phyloP scores from a whole-genome alignment of 2,888 invertebrate species.

The Lycia hirtaria region DNA sequence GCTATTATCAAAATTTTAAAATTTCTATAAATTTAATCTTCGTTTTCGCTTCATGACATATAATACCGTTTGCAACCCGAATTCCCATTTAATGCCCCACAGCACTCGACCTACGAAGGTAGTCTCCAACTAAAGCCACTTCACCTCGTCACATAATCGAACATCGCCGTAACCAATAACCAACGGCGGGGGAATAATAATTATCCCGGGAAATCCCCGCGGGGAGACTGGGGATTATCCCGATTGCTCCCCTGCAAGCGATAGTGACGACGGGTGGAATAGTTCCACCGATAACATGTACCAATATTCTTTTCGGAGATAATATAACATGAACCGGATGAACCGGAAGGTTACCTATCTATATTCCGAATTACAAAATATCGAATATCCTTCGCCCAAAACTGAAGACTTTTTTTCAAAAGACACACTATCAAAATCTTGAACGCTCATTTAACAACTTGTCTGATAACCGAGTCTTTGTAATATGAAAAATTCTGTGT shows the following conservation, averaged over 20 bases:
- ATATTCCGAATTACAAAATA: too few relatives aligned
- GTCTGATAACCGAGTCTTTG: too few relatives aligned
- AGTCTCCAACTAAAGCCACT: not conserved
- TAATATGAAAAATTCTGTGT: too few relatives aligned
- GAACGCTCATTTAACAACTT: too few relatives aligned
- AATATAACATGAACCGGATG: conserved; percentile 9
- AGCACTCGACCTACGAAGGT: not conserved
- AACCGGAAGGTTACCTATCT: too few relatives aligned
- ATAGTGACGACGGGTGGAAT: conserved; percentile 38
- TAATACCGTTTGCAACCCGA: not conserved
- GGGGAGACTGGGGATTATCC: conserved; percentile 56
- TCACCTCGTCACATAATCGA: conserved; percentile 9
- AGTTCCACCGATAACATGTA: conserved; percentile 15
- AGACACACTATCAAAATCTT: too few relatives aligned
- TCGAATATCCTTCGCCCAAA: too few relatives aligned
- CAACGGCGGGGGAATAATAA: conserved; percentile 53
- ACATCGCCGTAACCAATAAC: conserved; percentile 19
- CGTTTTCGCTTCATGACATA: not conserved
- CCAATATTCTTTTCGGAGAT: conserved; percentile 31
- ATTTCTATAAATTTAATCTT: too few relatives aligned
- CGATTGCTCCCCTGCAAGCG: conserved; percentile 49
- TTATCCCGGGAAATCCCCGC: conserved; percentile 58
- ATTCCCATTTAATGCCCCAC: not conserved
- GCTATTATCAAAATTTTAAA: too few relatives aligned
- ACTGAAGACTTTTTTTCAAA: too few relatives aligned